phyloP scores from a whole-genome alignment of 2,888 invertebrate species.

The Hoplodrina blanda region DNA sequence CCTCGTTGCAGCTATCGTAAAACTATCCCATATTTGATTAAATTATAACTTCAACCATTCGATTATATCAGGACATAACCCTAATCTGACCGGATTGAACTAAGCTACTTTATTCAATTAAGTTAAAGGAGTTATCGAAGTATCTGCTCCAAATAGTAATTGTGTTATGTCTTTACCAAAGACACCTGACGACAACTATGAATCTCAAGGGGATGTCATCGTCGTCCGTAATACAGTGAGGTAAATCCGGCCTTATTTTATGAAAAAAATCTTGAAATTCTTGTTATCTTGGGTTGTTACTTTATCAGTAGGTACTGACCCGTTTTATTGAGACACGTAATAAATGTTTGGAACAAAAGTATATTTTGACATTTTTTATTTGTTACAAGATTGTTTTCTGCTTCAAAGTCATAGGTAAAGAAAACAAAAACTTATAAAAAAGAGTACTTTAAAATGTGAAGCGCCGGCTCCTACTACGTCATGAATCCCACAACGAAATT shows the following conservation, averaged over 20 bases:
- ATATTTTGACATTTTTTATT: background rate
- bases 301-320: constrained; percentile 7
- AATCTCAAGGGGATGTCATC: constrained; percentile 21
- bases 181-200: constrained; percentile 36
- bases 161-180: constrained; percentile 29
- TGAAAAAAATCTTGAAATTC: constrained; percentile 28
- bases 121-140: constrained; percentile 31
- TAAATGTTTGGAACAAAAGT: background rate
- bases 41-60: constrained; percentile 8
- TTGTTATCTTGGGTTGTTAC: constrained; percentile 18
- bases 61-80: constrained; percentile 27
- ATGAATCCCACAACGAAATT: too few relatives aligned
- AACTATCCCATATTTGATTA: constrained; percentile 13
- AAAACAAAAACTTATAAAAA: too few relatives aligned
- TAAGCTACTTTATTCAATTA: constrained; percentile 39
- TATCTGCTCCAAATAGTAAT: constrained; percentile 43
- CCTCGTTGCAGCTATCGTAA: background rate
- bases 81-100: constrained; percentile 18
- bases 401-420: too few relatives aligned
- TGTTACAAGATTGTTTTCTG: too few relatives aligned
- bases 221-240: constrained; percentile 15
- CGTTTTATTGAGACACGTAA: constrained; percentile 1
- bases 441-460: too few relatives aligned
- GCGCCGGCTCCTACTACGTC: background rate
- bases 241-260: constrained; percentile 37